A percentile compares a stretch with the other conserved stretches of the same genome.
These are phyloP conservation scores for Polydrusus tereticollis DNA, from an alignment of 2,888 invertebrate species.

Conservation along the genomic window DNA sequence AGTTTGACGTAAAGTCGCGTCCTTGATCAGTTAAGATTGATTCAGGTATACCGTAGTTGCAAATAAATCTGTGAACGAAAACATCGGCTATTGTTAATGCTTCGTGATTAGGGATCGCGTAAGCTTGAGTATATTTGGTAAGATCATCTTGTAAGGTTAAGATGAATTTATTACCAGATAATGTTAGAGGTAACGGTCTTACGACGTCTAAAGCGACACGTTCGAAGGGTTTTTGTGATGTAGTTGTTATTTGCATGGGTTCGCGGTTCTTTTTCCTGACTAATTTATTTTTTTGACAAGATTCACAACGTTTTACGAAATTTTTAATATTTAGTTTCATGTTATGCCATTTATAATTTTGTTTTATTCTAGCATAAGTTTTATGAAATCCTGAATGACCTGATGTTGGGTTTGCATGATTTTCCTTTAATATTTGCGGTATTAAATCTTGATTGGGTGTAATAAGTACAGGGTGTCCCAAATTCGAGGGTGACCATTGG, in stretches of 20 bases:
- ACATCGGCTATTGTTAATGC: too few species aligned
- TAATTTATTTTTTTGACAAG: conserved; percentile 55
- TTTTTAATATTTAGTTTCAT: conserved; percentile 50
- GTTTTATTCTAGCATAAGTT: conserved; percentile 46
- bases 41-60: conserved; percentile 51
- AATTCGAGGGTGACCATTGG: too few species aligned
- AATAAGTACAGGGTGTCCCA: too few species aligned
- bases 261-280: conserved; percentile 45
- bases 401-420: conserved; percentile 40
- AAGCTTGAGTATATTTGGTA: conserved; percentile 59
- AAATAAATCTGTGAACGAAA: conserved; percentile 53
- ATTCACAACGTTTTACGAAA: conserved; percentile 43
- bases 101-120: conserved; percentile 58
- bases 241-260: conserved; percentile 60
- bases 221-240: conserved; percentile 54
- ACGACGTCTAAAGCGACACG: conserved; percentile 30
- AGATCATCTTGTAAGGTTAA: conserved; percentile 58
- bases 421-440: too few species aligned
- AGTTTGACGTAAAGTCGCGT: conserved; percentile 48
- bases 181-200: conserved; percentile 21
- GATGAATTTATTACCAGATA: conserved; percentile 51
- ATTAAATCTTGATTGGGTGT: too few species aligned
- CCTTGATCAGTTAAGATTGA: conserved; percentile 49
- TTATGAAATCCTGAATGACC: conserved; percentile 43
- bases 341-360: conserved; percentile 49